Evolutionary conservation across 2,113 vertebrate species (phyloP).

Genomic region (Gracilinanus agilis): DNA sequence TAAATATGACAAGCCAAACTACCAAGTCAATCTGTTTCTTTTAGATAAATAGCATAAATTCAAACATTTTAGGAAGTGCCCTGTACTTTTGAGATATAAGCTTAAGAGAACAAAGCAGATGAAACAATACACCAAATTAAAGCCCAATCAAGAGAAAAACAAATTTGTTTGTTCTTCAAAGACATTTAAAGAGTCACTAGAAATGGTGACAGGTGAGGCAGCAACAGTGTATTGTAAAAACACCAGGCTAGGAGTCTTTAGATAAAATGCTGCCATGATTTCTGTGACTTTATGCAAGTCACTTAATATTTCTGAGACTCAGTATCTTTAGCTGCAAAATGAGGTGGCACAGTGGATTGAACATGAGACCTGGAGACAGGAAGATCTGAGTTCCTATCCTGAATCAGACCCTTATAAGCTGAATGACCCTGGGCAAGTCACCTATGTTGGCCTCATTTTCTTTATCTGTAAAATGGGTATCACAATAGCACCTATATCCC

Average conservation of each 20-base stretch:
- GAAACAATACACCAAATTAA: constrained; percentile 44
- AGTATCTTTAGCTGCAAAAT: not conserved
- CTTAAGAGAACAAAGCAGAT: not conserved
- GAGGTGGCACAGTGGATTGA: not conserved
- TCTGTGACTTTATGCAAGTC: not conserved
- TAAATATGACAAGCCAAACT: fast-evolving
- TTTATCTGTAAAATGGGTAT: not conserved
- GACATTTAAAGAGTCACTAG: not conserved
- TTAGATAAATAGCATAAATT: not conserved
- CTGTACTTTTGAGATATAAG: not conserved
- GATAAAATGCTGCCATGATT: not conserved
- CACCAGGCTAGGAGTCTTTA: not conserved
- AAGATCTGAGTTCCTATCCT: not conserved
- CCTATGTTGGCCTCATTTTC: not conserved
- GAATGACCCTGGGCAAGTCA: not conserved
- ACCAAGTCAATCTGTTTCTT: not conserved
- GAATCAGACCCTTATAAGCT: not conserved
- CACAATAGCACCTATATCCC: not conserved
- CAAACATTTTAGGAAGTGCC: not conserved
- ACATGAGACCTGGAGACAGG: not conserved
- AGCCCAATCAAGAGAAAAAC: constrained; percentile 39
- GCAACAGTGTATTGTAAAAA: not conserved
- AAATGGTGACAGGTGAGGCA: not conserved
- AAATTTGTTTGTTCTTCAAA: constrained; percentile 17
- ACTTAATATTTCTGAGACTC: not conserved